phyloP scores from a whole-genome alignment of 2,888 invertebrate genomes.

The Parthenolecanium corni region DNA sequence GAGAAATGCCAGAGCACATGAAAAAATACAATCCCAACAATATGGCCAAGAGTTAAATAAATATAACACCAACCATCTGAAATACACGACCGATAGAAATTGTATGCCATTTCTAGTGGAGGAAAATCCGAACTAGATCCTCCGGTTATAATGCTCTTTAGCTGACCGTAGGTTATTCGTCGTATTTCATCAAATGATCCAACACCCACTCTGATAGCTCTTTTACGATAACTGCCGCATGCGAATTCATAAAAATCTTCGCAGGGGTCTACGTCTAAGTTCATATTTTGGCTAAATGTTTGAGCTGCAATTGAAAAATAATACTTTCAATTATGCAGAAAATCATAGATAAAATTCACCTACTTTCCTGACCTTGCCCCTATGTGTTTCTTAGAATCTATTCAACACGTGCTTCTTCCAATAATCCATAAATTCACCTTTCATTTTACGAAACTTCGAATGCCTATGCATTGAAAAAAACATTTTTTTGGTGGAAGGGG shows the following conservation, averaged over 20 bases:
- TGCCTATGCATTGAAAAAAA: too few relatives aligned
- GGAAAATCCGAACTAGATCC: neutral
- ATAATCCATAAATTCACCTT: too few relatives aligned
- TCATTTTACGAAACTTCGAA: too few relatives aligned
- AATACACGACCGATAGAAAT: neutral
- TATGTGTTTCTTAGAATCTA: too few relatives aligned
- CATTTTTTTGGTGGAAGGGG: too few relatives aligned
- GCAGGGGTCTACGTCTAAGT: neutral
- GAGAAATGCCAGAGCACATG: too few relatives aligned
- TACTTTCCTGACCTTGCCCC: too few relatives aligned
- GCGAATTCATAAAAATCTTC: slow-evolving; percentile 8
- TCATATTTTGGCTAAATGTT: neutral
- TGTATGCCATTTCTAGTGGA: slow-evolving; percentile 1
- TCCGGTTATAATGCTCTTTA: neutral
- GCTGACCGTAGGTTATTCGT: neutral
- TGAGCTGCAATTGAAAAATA: neutral
- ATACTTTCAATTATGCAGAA: too few relatives aligned
- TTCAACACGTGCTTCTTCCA: too few relatives aligned
- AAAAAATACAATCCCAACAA: too few relatives aligned
- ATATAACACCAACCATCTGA: neutral
- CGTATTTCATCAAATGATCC: neutral
- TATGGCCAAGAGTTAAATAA: neutral
- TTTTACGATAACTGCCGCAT: slow-evolving; percentile 1
- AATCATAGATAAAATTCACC: too few relatives aligned
- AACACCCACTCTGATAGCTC: neutral